Percentiles rank a stretch among this genome's conserved stretches.
These are phyloP conservation scores for Philereme vetulata DNA, from an alignment of 2,888 invertebrate species.

Conservation along the genomic window DNA sequence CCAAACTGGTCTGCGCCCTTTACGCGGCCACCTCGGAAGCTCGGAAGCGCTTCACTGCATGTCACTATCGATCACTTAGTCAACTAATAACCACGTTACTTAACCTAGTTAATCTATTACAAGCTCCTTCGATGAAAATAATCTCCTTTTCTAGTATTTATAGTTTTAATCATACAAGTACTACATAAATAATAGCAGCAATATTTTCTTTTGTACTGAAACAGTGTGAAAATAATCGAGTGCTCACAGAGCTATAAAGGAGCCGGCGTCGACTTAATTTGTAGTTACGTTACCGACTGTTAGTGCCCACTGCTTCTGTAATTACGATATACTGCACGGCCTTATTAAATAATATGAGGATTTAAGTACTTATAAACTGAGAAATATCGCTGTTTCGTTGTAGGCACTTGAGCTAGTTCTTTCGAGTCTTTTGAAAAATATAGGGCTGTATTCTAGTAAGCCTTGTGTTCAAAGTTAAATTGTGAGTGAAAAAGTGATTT, in stretches of 20 bases:
- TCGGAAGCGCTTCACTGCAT: too few species aligned
- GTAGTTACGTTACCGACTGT: slow-evolving; percentile 44
- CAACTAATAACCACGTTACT: too few species aligned
- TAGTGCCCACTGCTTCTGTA: slow-evolving; percentile 40
- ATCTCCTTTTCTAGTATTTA: neutral
- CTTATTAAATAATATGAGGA: slow-evolving; percentile 19
- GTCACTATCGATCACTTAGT: too few species aligned
- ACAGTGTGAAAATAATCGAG: slow-evolving; percentile 43
- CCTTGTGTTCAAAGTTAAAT: too few species aligned
- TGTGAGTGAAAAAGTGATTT: slow-evolving; percentile 1
- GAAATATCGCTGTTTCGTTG: slow-evolving; percentile 2
- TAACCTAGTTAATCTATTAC: too few species aligned
- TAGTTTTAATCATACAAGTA: slow-evolving; percentile 8
- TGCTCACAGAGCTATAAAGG: slow-evolving; percentile 43
- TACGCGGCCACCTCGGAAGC: too few species aligned
- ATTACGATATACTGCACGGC: slow-evolving; percentile 39
- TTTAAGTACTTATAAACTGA: slow-evolving; percentile 8
- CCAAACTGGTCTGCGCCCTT: too few species aligned
- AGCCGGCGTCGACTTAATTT: slow-evolving; percentile 47
- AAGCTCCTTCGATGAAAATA: too few species aligned
- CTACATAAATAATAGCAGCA: slow-evolving; percentile 21
- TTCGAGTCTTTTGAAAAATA: neutral
- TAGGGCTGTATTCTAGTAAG: too few species aligned
- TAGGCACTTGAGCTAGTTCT: neutral
- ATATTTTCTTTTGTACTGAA: slow-evolving; percentile 21